Evolutionary conservation across 2,113 vertebrate genomes (phyloP), one percentile per base, ranked within the genome.

Genomic region (Pardalotus punctatus): DNA sequence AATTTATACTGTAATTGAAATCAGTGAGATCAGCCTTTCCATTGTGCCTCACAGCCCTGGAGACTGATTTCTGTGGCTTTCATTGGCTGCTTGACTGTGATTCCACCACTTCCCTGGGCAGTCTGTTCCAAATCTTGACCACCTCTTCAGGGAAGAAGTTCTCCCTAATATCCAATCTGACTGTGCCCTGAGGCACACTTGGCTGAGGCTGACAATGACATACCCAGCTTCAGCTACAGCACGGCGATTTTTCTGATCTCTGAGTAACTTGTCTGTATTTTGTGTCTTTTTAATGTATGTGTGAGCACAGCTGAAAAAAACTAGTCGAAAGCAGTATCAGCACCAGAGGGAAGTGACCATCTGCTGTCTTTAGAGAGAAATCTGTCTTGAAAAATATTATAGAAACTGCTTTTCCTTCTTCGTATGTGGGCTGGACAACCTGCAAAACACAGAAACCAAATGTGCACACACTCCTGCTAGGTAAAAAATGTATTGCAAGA

Each of bases 291-390:
- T 60, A 83, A 74, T 74, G 9, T 66, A 58, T 73, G 53, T 81
- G 28, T 81, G 87, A 93, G 42, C 78, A 91, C 33, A 94, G 81
- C 58, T 88, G 85, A 88, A 97, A 92, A 79, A 93, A 60, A 67
- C 83, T 48, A 50, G 53, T 65, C 3, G 0, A 94, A 88, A 87
- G 53, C 27, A 82, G 3, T 48, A 61, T 71, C 38, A 76, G 33
- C 36, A 51, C 61, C 70, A 94, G 92, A 96, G 58, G 67, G 72
- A 77, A 65, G 62, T 81, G 79, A 85, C 88, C 81, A 94, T 83
- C 80, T 77, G 84, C 51, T 86, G 51, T 40, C 27, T 95, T 65
- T 14, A 35, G 62, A 61, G 54, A 61, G 38, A 88, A 96, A 86
- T 95, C 90, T 91, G 69, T 69, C 62, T 42, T 40, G 66, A 57